A percentile compares a stretch with the other conserved stretches of the same genome.
phyloP scores from a whole-genome alignment of 2,797 vertebrate genomes.

The Sebastes goodei region DNA sequence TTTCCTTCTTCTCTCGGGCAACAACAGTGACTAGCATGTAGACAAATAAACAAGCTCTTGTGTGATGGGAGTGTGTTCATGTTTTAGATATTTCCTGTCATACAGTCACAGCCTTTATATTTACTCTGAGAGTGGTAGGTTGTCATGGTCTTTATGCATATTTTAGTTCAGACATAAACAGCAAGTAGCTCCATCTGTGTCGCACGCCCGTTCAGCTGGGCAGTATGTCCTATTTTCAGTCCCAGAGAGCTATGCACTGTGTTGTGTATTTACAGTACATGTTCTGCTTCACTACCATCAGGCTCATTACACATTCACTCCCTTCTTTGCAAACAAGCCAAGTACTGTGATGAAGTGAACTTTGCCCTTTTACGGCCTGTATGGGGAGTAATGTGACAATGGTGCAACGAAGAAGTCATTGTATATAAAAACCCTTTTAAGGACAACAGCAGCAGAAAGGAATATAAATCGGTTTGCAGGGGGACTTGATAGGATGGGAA shows the following conservation, averaged over 20 bases:
- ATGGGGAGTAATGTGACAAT: conserved; percentile 4
- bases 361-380: conserved; percentile 36
- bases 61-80: neutral
- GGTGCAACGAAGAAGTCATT: neutral
- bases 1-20: conserved; percentile 27
- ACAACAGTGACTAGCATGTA: neutral
- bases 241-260: conserved; percentile 16
- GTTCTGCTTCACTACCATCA: conserved; percentile 55
- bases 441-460: conserved; percentile 5
- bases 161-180: conserved; percentile 56
- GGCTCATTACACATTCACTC: conserved; percentile 49
- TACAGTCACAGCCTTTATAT: conserved; percentile 11
- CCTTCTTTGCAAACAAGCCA: conserved; percentile 57
- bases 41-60: conserved; percentile 11
- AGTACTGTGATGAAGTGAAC: conserved; percentile 32
- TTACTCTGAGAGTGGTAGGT: conserved; percentile 1
- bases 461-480: neutral
- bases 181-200: conserved; percentile 55
- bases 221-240: conserved; percentile 58
- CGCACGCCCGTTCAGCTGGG: conserved; percentile 31
- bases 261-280: conserved; percentile 58
- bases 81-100: conserved; percentile 19
- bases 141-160: conserved; percentile 53
- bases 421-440: conserved; percentile 4
- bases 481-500: conserved; percentile 53